phyloP scores from a whole-genome alignment of 2,113 vertebrate species.

The Ursus arctos region DNA sequence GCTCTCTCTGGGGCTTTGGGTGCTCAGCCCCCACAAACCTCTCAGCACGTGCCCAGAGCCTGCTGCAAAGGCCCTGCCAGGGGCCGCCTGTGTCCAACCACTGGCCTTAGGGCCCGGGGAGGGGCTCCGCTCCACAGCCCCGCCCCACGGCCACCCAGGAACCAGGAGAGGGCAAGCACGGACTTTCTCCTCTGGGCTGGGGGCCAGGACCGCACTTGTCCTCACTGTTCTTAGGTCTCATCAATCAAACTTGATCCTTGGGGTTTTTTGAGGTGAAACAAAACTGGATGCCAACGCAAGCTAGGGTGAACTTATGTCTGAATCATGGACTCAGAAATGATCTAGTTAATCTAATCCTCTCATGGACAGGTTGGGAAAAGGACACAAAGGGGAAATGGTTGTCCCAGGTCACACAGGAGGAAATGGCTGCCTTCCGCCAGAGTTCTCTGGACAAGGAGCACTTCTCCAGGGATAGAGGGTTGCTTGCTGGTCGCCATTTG shows the following conservation, averaged over 20 bases:
- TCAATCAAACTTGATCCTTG: slow-evolving; percentile 44
- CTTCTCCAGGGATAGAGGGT: neutral
- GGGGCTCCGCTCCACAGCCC: neutral
- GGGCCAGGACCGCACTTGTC: slow-evolving; percentile 27
- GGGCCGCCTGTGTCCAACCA: neutral
- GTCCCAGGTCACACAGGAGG: neutral
- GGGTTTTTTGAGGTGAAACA: slow-evolving; percentile 69
- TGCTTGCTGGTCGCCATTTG: neutral
- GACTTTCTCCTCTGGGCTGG: neutral
- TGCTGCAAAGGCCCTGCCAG: slow-evolving; percentile 8
- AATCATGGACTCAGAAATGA: neutral
- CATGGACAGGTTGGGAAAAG: neutral
- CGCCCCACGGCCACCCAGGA: neutral
- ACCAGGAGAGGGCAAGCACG: neutral
- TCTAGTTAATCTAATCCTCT: neutral
- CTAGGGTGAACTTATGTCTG: neutral
- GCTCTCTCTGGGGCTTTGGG: slow-evolving; percentile 71
- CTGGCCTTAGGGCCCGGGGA: neutral
- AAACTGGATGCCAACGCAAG: neutral
- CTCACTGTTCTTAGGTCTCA: neutral
- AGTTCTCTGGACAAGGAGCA: neutral
- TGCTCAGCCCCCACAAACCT: slow-evolving; percentile 15
- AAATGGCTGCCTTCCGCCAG: neutral
- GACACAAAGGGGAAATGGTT: neutral
- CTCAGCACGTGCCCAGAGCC: slow-evolving; percentile 54